Base-by-base conservation (phyloP, 2,888 invertebrate species). In the Priapulus caudatus region DNA sequence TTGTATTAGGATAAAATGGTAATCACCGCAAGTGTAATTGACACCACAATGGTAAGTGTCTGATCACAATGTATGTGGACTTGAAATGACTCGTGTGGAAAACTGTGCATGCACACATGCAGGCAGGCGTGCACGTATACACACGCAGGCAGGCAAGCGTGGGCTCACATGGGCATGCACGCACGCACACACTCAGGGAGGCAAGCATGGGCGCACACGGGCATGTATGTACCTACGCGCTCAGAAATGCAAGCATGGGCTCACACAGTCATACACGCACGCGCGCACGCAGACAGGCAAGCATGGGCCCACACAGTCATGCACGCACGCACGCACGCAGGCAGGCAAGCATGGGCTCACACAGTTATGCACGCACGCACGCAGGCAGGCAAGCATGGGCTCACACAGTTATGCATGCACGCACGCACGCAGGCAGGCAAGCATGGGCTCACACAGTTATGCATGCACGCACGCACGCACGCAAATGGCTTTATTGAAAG, bases 301-400 rank as follows among this genome's bases (percentile, higher is more conserved):
- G 10, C 33, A 33, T n/a, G n/a, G n/a, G n/a, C 33, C 10, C 33
- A 33, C 33, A 33, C 33, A 33, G 10, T 10, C 33, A 33, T n/a
- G n/a, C 33, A 33, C 33, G n/a, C 33, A 33, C n/a, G n/a, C n/a
- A n/a, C 10, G n/a, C 10, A 10, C n/a, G n/a, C 10, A 33, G 10
- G n/a, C n/a, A n/a, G 10, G n/a, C n/a, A 33, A 10, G n/a, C n/a
- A 33, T 33, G n/a, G 10, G n/a, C n/a, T 10, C n/a, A 33, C n/a
- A 33, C n/a, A 33, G n/a, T n/a, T 33, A 33, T 33, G n/a, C n/a
- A n/a, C 33, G n/a, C n/a, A 33, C 33, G n/a, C n/a, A 33, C 33
- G n/a, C n/a, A 33, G 10, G n/a, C n/a, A 33, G 10, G n/a, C n/a
- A 33, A 10, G n/a, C n/a, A 33, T n/a, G n/a, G 10, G n/a, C 33